Percentiles rank a stretch among this genome's conserved stretches.
Evolutionary conservation across 2,797 vertebrate genomes (phyloP).

Genomic region (Philypnodon macrostomus): DNA sequence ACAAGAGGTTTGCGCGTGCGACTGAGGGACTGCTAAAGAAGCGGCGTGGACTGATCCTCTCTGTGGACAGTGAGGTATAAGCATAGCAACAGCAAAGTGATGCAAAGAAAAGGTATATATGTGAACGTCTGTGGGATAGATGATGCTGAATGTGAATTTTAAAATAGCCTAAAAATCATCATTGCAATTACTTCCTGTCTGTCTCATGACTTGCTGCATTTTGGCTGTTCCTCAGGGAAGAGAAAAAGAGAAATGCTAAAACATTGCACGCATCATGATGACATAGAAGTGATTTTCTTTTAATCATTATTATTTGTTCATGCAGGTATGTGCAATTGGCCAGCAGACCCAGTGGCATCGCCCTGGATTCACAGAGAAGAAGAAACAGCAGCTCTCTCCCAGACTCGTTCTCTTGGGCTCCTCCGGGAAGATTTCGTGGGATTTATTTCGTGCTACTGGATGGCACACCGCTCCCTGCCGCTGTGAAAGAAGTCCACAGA

Average conservation of each 20-base stretch:
- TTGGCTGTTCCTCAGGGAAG: constrained; percentile 25
- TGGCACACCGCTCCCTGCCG: constrained; percentile 56
- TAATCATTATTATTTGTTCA: constrained; percentile 54
- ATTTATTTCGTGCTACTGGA: constrained; percentile 73
- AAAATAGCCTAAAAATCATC: constrained; percentile 42
- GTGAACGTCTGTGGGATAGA: constrained; percentile 48
- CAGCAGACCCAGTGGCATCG: constrained; percentile 56
- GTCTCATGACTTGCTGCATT: constrained; percentile 18
- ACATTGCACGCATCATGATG: constrained; percentile 16
- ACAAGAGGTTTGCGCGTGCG: constrained; percentile 61
- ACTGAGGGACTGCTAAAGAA: constrained; percentile 58
- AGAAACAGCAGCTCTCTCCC: constrained; percentile 49
- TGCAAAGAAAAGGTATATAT: constrained; percentile 67
- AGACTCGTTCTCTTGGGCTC: constrained; percentile 52
- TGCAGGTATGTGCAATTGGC: constrained; percentile 77
- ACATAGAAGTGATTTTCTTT: constrained; percentile 68
- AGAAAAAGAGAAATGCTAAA: background rate
- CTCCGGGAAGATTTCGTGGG: constrained; percentile 64
- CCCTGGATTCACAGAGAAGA: constrained; percentile 64
- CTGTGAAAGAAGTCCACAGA: constrained; percentile 61
- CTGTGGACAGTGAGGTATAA: constrained; percentile 59
- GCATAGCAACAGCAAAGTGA: constrained; percentile 68
- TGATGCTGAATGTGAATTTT: constrained; percentile 40
- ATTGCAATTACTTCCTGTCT: constrained; percentile 39
- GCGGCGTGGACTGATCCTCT: constrained; percentile 59